Evolutionary conservation across 2,113 vertebrate species (phyloP), one percentile per base, ranked within the genome.

Genomic region (Rutilus rutilus): DNA sequence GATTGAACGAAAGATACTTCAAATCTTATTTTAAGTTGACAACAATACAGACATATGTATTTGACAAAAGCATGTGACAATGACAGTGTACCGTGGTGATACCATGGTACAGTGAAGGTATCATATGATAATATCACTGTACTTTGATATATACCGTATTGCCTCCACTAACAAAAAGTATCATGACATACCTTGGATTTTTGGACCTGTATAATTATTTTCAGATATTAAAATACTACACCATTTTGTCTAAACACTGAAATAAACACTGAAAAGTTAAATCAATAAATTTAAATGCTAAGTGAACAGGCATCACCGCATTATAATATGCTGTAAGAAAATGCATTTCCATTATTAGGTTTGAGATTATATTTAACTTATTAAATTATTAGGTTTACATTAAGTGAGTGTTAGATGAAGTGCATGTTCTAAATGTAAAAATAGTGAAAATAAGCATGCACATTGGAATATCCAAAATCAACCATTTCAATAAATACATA

Each of bases 11-110:
- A 25, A 57, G 64, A 30, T 62, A 42, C 5, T 57, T 71, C 30
- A 71, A 54, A 33, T 57, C 50, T 11, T 65, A 27, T 52, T 82
- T 82, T 67, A 33, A 52, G 25, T 82, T 67, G 45, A 69, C 79
- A 27, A 30, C 62, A 78, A 73, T 65, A 76, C n/a, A 54, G 47
- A 6, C 14, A 10, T 57, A 57, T 73, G 17, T 80, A 52, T 57
- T 30, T 81, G 73, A 60, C 5, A 60, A 15, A 14, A 78, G 54
- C 30, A 52, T 2, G 6, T 73, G 65, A 52, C 14, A 71, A 15
- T 12, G 23, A 39, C 21, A 17, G n/a, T 15, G 71, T 74, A 47
- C 39, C 23, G 8, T 36, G 64, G 15, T 69, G 30, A 17, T 69
- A 62, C 59, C 2, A 12, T 5, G n/a, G n/a, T 62, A 69, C 7